These are phyloP conservation scores for Leucoraja ocellata DNA, from an alignment of 2,797 vertebrate species.

Conservation along the genomic window DNA sequence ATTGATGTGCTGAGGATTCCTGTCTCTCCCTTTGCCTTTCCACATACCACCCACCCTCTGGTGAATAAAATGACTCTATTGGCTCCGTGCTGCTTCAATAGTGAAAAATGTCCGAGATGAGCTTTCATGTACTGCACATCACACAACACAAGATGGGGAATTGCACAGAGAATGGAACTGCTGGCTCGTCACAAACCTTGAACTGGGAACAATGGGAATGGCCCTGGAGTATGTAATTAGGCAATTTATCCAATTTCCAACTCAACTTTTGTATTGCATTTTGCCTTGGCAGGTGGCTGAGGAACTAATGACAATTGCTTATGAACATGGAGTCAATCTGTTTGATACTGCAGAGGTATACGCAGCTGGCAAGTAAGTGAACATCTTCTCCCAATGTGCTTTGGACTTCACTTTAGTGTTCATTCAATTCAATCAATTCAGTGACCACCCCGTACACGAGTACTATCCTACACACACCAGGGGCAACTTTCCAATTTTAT, in stretches of 20 bases:
- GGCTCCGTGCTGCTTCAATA: not conserved
- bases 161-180: not conserved
- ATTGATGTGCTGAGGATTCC: too few species aligned
- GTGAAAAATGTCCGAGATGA: not conserved
- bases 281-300: conserved; percentile 68
- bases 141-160: not conserved
- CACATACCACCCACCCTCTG: too few species aligned
- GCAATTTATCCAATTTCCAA: not conserved
- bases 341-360: conserved; percentile 89
- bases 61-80: not conserved
- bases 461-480: too few species aligned
- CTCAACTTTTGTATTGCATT: conserved; percentile 41
- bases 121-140: not conserved
- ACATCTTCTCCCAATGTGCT: not conserved
- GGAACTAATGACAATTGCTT: conserved; percentile 85
- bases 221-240: not conserved
- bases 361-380: conserved; percentile 60
- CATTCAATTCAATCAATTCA: too few species aligned
- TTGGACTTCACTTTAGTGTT: too few species aligned
- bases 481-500: too few species aligned
- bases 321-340: conserved; percentile 82
- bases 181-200: conserved; percentile 9
- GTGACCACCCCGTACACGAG: too few species aligned
- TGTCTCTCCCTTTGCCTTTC: too few species aligned
- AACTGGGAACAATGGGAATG: conserved; percentile 31